A percentile compares a stretch with the other conserved stretches of the same genome.
Evolutionary conservation across 2,797 vertebrate genomes (phyloP).

Genomic region (Protosalanx chinensis): DNA sequence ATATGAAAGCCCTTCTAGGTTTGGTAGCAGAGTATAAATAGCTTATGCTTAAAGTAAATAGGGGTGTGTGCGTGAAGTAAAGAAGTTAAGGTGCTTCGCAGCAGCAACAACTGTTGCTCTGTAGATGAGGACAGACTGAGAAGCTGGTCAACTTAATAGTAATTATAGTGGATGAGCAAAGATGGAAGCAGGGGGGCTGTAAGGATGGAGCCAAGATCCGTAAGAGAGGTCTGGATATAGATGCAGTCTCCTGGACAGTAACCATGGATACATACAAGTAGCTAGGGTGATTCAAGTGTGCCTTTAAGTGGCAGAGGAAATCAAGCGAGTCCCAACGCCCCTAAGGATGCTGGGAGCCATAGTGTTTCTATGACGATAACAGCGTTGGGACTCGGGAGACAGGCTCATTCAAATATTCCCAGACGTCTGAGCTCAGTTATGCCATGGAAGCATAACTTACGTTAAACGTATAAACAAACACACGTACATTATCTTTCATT

Average conservation of each 20-base stretch:
- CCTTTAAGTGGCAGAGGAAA: conserved; percentile 60
- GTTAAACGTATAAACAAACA: neutral
- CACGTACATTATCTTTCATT: neutral
- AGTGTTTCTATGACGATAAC: conserved; percentile 43
- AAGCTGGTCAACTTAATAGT: neutral
- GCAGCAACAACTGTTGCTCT: neutral
- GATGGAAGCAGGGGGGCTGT: neutral
- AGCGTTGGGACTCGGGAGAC: conserved; percentile 31
- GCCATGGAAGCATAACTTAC: neutral
- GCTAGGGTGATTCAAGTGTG: conserved; percentile 57
- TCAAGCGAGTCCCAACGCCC: conserved; percentile 53
- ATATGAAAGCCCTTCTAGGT: neutral
- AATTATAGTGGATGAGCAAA: conserved; percentile 1
- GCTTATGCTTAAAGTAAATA: neutral
- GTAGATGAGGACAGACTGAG: neutral
- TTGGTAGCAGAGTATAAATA: too few species aligned
- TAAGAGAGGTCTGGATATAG: conserved; percentile 21
- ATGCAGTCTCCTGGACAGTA: conserved; percentile 46
- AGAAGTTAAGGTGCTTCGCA: neutral
- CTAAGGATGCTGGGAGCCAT: conserved; percentile 42
- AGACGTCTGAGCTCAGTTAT: neutral
- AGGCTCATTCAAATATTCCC: conserved; percentile 7
- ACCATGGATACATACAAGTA: conserved; percentile 58
- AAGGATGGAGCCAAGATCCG: conserved; percentile 40
- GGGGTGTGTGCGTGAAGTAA: neutral